Conservation (phyloP, 2,113 vertebrate species). For the Nansenia antarctica region DNA sequence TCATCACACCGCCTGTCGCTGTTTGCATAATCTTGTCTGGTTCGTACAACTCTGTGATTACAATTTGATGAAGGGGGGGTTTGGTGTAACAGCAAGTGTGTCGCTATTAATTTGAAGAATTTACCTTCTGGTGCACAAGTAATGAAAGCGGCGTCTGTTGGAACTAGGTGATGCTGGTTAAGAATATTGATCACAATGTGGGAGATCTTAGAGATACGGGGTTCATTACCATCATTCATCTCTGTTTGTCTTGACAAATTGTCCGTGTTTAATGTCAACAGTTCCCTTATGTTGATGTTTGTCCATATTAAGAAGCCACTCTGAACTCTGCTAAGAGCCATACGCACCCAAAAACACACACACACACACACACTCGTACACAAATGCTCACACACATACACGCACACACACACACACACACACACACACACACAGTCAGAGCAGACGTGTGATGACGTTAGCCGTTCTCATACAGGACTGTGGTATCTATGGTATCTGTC, state of each 20-base stretch:
- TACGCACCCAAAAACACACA: background rate
- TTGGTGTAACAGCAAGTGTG: slow-evolving; percentile 25
- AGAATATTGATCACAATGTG: background rate
- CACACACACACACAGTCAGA: background rate
- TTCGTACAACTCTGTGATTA: slow-evolving; percentile 49
- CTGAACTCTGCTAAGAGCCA: background rate
- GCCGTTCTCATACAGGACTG: slow-evolving; percentile 49
- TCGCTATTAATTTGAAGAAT: slow-evolving; percentile 53
- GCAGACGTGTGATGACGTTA: slow-evolving; percentile 5
- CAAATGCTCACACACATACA: background rate
- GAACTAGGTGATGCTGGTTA: background rate
- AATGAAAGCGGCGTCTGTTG: background rate
- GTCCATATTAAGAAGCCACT: no score
- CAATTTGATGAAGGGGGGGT: slow-evolving; percentile 47
- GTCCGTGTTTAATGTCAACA: background rate
- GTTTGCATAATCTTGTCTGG: slow-evolving; percentile 56
- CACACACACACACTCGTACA: background rate
- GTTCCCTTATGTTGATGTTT: background rate
- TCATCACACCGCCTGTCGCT: slow-evolving; percentile 61
- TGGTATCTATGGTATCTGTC: slow-evolving; percentile 41
- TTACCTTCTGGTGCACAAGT: slow-evolving; percentile 20
- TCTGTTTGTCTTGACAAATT: background rate
- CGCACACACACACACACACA: background rate
- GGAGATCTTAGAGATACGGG: background rate
- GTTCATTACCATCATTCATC: background rate